Conservation (phyloP, 2,888 invertebrate species). For the Keiferia lycopersicella region DNA sequence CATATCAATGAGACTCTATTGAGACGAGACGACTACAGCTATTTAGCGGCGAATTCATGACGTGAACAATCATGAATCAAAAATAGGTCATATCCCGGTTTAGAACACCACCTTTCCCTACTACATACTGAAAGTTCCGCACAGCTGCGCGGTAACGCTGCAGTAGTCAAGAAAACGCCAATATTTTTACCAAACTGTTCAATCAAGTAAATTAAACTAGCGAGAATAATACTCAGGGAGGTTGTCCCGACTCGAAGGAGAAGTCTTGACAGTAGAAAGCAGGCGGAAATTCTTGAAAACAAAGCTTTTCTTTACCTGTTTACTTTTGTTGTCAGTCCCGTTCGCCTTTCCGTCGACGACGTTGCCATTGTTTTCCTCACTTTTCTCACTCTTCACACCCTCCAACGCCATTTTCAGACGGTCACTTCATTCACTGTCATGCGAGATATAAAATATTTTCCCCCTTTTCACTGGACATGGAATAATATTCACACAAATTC, state of each 20-base stretch:
- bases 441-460: conserved; percentile 60
- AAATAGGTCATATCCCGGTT: conserved; percentile 76
- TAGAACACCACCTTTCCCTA: conserved; percentile 60
- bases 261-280: conserved; percentile 37
- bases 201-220: conserved; percentile 30
- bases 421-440: conserved; percentile 76
- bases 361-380: conserved; percentile 78
- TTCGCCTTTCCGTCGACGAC: conserved; percentile 78
- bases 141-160: conserved; percentile 66
- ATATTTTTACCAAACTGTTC: conserved; percentile 28
- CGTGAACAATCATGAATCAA: conserved; percentile 39
- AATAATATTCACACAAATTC: conserved; percentile 63
- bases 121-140: conserved; percentile 45
- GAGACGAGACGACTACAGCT: neutral
- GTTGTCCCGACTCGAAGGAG: neutral
- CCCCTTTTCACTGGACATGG: conserved; percentile 59
- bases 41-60: conserved; percentile 11
- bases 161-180: conserved; percentile 33
- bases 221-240: neutral
- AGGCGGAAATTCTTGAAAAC: conserved; percentile 48
- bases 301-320: conserved; percentile 72
- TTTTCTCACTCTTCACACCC: conserved; percentile 80
- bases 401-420: conserved; percentile 76
- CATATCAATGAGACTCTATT: conserved; percentile 21
- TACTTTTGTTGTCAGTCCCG: conserved; percentile 81